Evolutionary conservation across 2,113 vertebrate genomes (phyloP), one percentile per base, ranked within the genome.

Genomic region (Gallinago media): DNA sequence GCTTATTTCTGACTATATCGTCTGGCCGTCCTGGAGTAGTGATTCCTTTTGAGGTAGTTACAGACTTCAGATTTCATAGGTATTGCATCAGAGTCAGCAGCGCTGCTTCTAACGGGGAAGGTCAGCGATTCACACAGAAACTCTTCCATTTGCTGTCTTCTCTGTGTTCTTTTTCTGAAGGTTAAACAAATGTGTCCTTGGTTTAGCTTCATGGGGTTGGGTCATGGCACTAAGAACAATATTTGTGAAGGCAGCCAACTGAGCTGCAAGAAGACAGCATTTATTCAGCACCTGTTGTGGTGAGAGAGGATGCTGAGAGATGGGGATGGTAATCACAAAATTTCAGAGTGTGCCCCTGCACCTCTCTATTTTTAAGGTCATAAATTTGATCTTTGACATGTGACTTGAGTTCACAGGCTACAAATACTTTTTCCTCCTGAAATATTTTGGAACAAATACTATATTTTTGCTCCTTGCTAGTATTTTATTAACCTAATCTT

Each of bases 21-120:
- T 46, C 19, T 5, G 14, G 1, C 40, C 6, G 0, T 7, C 0
- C 11, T 6, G 40, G 46, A 49, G 8, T 4, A 34, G 36, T 5
- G 56, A 27, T 3, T 82, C 46, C 46, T 20, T 25, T 14, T 3
- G 56, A 63, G 21, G 2, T 17, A 3, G 27, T 5, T 9, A 8
- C 2, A 3, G 66, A 1, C 32, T 20, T 16, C 0, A 3, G 21
- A 50, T 85, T 92, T 84, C 71, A 2, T 0, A 6, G 4, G 26
- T 27, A 2, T 76, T 96, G 79, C 96, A 65, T 96, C 94, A 95
- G 77, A 8, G n/a, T 8, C 74, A 2, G 59, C 12, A 29, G 4
- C 3, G 31, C 26, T 9, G 36, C 78, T 58, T 29, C n/a, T 52
- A 2, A 4, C 6, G 16, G 52, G 31, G 59, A 36, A 32, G 46